Evolutionary conservation across 2,797 vertebrate genomes (phyloP), one percentile per base, ranked within the genome.

Genomic region (Danionella dracula): DNA sequence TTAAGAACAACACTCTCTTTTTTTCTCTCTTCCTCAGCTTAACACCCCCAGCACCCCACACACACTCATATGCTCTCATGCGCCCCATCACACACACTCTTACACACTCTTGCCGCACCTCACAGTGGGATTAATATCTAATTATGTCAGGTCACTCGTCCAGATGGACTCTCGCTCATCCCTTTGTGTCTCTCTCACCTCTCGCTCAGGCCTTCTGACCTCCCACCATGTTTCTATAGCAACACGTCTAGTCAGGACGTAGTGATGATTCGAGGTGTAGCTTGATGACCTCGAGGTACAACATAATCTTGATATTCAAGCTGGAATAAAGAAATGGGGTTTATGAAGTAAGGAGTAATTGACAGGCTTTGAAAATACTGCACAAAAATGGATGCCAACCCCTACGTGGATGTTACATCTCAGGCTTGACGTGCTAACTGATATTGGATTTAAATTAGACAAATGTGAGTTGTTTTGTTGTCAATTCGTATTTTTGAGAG

Each of bases 121-220:
- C 85, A 88, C 90, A 91, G 88, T 88, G 89, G 90, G 93, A 93
- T 92, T 94, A 93, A 94, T 96, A 92, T 94, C 91, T 95, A 93
- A 95, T 97, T 96, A 95, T 95, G 92, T 95, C 84, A 86, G 93
- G 93, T 97, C 94, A 94, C 93, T 96, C 92, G 90, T 94, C 94
- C 94, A 97, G 94, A 97, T 97, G 94, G 93, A 94, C 92, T 92
- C 91, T 90, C 87, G 89, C 92, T 94, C 94, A 91, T 92, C 91
- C 88, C 88, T 89, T 85, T 91, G 90, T 94, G 90, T 90, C 89
- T 63, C 70, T 89, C 87, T 92, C 86, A 88, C 90, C 87, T 92
- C 91, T 91, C 92, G 91, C 77, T 90, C 87, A 88, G 89, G 92
- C 94, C 93, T 94, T 91, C 89, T 92, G 93, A 97, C 94, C 94